These are phyloP conservation scores for Xenus cinereus DNA, from an alignment of 2,113 vertebrate species.

Conservation along the genomic window DNA sequence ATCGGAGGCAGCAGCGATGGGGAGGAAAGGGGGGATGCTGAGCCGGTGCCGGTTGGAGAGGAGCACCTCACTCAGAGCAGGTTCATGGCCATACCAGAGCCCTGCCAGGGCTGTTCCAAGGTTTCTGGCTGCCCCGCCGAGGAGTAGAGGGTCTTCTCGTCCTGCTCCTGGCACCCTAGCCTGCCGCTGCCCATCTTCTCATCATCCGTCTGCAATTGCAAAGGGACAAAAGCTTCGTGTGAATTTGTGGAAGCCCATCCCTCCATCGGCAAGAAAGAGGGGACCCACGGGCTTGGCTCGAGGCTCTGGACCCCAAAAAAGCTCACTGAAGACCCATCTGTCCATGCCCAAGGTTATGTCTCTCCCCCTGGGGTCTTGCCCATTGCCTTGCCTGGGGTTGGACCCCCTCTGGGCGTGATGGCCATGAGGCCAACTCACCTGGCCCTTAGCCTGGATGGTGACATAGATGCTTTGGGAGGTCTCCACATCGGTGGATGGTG, in stretches of 20 bases:
- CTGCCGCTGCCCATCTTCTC: accelerated
- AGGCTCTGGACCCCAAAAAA: neutral
- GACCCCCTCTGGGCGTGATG: neutral
- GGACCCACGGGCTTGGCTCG: accelerated
- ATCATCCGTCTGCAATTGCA: accelerated
- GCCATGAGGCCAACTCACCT: neutral
- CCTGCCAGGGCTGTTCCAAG: accelerated
- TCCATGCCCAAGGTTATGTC: accelerated
- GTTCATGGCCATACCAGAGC: accelerated
- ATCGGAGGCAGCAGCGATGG: accelerated
- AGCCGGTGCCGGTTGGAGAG: accelerated
- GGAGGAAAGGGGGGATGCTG: neutral
- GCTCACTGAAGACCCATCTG: neutral
- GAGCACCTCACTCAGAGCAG: accelerated
- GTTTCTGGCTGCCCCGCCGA: accelerated
- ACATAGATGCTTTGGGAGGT: neutral
- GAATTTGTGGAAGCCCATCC: accelerated
- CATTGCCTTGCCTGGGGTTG: neutral
- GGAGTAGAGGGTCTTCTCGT: accelerated
- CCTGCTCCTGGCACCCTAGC: accelerated
- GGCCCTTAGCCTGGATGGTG: accelerated
- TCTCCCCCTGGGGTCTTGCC: neutral
- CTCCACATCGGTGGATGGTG: accelerated
- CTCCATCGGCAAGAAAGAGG: accelerated
- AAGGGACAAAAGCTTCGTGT: neutral